phyloP scores from a whole-genome alignment of 2,797 vertebrate genomes.

The Crypturellus tataupa region DNA sequence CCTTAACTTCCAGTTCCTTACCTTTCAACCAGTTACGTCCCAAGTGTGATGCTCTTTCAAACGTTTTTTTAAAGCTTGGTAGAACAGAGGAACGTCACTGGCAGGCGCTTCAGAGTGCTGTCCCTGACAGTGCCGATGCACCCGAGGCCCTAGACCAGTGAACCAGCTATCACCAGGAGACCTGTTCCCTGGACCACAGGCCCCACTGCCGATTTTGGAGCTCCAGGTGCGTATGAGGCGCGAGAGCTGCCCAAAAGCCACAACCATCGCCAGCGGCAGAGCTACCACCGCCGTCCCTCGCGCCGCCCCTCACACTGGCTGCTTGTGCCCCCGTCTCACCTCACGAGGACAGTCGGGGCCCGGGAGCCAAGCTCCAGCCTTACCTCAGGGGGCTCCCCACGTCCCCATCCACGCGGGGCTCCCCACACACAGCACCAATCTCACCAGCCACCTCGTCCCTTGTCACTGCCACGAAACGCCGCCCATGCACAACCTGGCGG shows the following conservation, averaged over 20 bases:
- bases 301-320: neutral
- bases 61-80: neutral
- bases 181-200: neutral
- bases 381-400: neutral
- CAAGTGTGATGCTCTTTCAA: neutral
- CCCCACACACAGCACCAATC: neutral
- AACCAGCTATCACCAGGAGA: neutral
- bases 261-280: neutral
- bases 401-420: neutral
- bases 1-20: conserved; percentile 18
- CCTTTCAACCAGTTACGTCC: neutral
- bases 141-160: neutral
- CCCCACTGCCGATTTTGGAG: fast-evolving
- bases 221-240: fast-evolving
- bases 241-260: neutral
- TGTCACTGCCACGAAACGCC: neutral
- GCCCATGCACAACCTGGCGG: too few species aligned
- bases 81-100: neutral
- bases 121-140: neutral
- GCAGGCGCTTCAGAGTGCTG: neutral
- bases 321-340: too few species aligned
- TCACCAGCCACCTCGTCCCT: neutral
- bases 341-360: too few species aligned
- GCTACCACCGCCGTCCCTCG: neutral
- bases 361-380: too few species aligned